Percentiles rank a stretch among this genome's conserved stretches.
Conservation (phyloP, 2,797 vertebrate genomes). For the Poecile montanus region DNA sequence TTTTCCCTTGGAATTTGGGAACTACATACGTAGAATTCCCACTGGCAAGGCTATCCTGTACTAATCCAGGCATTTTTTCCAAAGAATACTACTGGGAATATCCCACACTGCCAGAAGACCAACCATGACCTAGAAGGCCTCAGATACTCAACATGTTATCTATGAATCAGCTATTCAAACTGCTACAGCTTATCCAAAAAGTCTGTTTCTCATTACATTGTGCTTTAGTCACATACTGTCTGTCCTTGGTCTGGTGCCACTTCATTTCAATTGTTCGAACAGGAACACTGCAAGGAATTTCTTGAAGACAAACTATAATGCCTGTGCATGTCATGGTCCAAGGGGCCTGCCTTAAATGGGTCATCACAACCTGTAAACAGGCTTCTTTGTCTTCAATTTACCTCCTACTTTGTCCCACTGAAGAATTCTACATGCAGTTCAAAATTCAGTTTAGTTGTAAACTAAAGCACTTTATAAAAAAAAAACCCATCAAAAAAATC, state of each 20-base stretch:
- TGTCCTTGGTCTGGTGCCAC: slow-evolving; percentile 35
- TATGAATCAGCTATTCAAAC: slow-evolving; percentile 7
- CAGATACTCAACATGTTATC: neutral
- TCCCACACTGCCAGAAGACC: neutral
- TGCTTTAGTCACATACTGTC: slow-evolving; percentile 32
- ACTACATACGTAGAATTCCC: neutral
- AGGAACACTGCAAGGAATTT: slow-evolving; percentile 13
- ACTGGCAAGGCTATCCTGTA: neutral
- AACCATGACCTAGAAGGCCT: neutral
- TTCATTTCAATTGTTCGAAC: slow-evolving; percentile 15
- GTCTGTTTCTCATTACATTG: slow-evolving; percentile 15
- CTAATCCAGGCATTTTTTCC: neutral
- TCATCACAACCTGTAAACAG: neutral
- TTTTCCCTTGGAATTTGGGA: neutral
- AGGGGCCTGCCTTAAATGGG: neutral
- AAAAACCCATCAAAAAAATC: neutral
- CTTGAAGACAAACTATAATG: slow-evolving; percentile 8
- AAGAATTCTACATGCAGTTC: neutral
- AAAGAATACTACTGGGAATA: neutral
- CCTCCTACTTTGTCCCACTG: neutral
- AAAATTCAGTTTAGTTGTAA: neutral
- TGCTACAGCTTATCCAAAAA: neutral
- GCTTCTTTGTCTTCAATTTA: neutral
- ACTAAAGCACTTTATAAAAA: neutral
- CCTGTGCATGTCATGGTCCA: neutral